Percentiles rank a stretch among this genome's conserved stretches.
Conservation (phyloP, 1,140 invertebrate genomes). For the Pseudomyrmex sp. region DNA sequence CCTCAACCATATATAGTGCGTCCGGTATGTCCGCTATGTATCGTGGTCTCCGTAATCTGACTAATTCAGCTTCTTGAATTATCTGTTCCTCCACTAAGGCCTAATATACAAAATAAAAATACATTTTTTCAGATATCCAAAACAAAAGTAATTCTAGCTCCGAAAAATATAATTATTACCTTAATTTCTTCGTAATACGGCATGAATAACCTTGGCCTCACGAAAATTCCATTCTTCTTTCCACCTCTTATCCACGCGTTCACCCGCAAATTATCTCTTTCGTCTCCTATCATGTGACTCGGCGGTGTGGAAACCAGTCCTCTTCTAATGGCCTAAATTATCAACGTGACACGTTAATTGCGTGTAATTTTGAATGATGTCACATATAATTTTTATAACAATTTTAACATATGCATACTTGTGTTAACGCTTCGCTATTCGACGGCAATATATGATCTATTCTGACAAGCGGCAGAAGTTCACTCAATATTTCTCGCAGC, state of each 20-base stretch:
- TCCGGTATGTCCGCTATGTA: slow-evolving; percentile 94
- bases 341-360: neutral
- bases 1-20: slow-evolving; percentile 96
- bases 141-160: slow-evolving; percentile 21
- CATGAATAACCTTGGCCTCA: slow-evolving; percentile 95
- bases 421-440: slow-evolving; percentile 92
- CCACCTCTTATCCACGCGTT: slow-evolving; percentile 94
- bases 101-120: slow-evolving; percentile 78
- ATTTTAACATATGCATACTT: slow-evolving; percentile 78
- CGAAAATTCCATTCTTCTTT: slow-evolving; percentile 92
- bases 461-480: slow-evolving; percentile 93
- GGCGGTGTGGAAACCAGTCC: slow-evolving; percentile 94
- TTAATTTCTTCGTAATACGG: slow-evolving; percentile 98
- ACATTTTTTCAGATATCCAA: neutral
- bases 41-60: slow-evolving; percentile 89
- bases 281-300: slow-evolving; percentile 93
- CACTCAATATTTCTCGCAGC: slow-evolving; percentile 93
- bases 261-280: slow-evolving; percentile 89
- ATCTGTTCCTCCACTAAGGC: slow-evolving; percentile 93
- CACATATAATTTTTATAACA: neutral
- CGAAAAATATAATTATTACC: slow-evolving; percentile 82
- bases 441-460: slow-evolving; percentile 96
- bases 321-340: slow-evolving; percentile 89
- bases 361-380: neutral
- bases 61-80: slow-evolving; percentile 91